Conservation (phyloP, 2,797 vertebrate species). For the Heliangelus exortis region DNA sequence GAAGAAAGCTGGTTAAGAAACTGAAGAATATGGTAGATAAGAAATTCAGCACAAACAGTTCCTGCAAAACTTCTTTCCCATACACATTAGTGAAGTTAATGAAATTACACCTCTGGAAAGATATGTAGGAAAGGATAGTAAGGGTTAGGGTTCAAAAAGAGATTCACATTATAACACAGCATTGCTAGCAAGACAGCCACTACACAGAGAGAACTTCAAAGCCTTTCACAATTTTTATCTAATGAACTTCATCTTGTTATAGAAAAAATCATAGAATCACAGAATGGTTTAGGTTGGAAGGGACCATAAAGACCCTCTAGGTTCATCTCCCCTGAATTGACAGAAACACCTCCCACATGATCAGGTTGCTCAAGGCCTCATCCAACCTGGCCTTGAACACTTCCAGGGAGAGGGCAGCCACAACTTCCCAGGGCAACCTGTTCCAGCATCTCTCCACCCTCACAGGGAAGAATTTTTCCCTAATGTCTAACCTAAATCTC, state of each 20-base stretch:
- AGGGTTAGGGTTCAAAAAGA: not conserved
- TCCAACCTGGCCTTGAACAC: too few species aligned
- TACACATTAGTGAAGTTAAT: not conserved
- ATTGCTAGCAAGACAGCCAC: not conserved
- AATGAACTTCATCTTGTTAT: not conserved
- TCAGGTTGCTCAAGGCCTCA: too few species aligned
- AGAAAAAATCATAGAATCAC: not conserved
- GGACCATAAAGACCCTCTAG: too few species aligned
- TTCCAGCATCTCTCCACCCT: too few species aligned
- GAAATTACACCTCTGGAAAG: not conserved
- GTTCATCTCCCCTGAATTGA: too few species aligned
- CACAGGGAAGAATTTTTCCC: too few species aligned
- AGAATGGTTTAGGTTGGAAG: too few species aligned
- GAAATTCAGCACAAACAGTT: not conserved
- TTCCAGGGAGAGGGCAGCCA: too few species aligned
- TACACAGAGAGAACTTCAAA: not conserved
- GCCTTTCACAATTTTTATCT: not conserved
- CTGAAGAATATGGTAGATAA: not conserved
- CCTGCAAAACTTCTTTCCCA: not conserved
- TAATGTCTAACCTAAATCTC: too few species aligned
- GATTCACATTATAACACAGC: not conserved
- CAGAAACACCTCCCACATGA: too few species aligned
- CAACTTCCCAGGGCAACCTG: too few species aligned
- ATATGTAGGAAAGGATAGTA: not conserved
- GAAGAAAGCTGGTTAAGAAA: not conserved